These are phyloP conservation scores for Dinoponera quadriceps DNA, from an alignment of 1,140 invertebrate genomes.

Conservation along the genomic window DNA sequence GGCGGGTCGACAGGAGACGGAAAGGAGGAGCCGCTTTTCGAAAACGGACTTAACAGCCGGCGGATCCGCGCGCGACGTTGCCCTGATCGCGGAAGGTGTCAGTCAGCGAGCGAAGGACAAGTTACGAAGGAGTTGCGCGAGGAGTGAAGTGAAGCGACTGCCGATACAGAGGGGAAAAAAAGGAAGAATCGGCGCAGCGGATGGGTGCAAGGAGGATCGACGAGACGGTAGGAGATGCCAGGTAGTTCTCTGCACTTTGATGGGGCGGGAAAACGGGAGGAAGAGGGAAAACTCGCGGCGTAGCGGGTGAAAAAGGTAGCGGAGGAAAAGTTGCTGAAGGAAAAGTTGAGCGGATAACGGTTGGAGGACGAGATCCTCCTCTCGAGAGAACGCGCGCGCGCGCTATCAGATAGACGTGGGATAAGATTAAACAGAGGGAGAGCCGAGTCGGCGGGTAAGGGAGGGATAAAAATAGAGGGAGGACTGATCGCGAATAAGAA, in stretches of 20 bases:
- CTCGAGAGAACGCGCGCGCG: neutral
- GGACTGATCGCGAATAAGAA: neutral
- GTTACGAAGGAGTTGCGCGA: neutral
- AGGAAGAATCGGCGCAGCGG: conserved; percentile 15
- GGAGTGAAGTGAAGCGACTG: neutral
- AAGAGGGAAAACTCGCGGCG: neutral
- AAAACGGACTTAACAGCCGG: neutral
- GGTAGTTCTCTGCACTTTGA: conserved; percentile 16
- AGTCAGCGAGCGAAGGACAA: conserved; percentile 23
- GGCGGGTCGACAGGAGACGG: neutral
- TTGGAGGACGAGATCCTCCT: conserved; percentile 18
- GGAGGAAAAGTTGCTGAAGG: neutral
- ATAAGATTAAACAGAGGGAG: conserved; percentile 44
- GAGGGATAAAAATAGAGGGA: neutral
- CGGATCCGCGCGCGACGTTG: neutral
- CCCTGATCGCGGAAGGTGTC: conserved; percentile 13
- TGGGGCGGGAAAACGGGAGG: neutral
- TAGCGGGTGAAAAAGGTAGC: conserved; percentile 30
- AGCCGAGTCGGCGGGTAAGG: neutral
- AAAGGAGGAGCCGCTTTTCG: neutral
- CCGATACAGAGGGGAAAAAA: neutral
- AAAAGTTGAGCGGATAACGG: conserved; percentile 36
- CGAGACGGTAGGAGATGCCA: neutral
- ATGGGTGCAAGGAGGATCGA: neutral
- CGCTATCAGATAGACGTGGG: conserved; percentile 38